Evolutionary conservation across 1,140 invertebrate genomes (phyloP).

Genomic region (Mycetomoellerius zeteki): DNA sequence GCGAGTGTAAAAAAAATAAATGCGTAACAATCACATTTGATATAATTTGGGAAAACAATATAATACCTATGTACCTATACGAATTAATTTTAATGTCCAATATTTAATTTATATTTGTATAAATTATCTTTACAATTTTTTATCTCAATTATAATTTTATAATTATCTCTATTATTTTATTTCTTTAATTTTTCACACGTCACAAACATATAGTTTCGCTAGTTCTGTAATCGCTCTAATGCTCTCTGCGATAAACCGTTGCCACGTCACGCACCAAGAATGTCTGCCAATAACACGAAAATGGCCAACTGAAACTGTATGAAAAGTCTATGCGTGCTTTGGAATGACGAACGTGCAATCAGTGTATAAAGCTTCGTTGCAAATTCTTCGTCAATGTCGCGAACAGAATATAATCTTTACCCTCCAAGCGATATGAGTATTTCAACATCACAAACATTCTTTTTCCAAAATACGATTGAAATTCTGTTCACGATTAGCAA

Average conservation of each 20-base stretch:
- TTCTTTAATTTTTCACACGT: background rate
- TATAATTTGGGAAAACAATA: background rate
- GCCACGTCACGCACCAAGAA: conserved; percentile 27
- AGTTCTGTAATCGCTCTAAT: background rate
- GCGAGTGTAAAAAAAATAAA: background rate
- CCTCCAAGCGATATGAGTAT: conserved; percentile 37
- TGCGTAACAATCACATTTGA: background rate
- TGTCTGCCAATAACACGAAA: conserved; percentile 40
- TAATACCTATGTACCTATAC: background rate
- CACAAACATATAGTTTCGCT: background rate
- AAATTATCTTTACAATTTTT: background rate
- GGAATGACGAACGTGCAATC: conserved; percentile 40
- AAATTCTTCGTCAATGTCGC: background rate
- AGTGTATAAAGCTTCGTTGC: background rate
- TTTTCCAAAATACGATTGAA: conserved; percentile 4
- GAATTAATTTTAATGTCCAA: background rate
- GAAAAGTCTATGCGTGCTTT: background rate
- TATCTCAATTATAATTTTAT: background rate
- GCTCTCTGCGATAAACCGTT: background rate
- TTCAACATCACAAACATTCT: conserved; percentile 6
- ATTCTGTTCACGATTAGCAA: conserved; percentile 15
- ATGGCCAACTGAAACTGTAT: conserved; percentile 14
- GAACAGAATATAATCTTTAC: conserved; percentile 5
- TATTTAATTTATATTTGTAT: background rate
- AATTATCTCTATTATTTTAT: too few relatives aligned